Conservation (phyloP, 2,113 vertebrate species). For the Genyomyrus donnyi region DNA sequence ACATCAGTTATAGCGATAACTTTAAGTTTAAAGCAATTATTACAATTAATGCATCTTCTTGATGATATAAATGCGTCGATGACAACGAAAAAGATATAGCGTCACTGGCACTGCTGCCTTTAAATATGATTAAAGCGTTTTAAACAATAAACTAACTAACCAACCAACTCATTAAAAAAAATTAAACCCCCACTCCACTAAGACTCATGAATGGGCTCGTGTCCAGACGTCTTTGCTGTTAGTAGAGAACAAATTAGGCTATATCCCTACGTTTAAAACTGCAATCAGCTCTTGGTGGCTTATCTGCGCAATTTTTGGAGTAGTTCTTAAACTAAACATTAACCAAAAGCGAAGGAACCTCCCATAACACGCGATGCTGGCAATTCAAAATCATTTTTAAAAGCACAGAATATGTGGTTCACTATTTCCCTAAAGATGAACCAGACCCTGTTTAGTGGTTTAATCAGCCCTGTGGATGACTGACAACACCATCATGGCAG, state of each 20-base stretch:
- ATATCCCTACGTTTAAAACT: neutral
- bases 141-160: neutral
- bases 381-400: neutral
- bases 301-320: neutral
- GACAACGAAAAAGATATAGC: neutral
- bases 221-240: neutral
- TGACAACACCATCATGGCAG: neutral
- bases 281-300: neutral
- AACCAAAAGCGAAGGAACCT: neutral
- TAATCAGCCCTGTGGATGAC: neutral
- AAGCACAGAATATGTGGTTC: neutral
- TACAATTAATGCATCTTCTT: neutral
- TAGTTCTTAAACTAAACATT: neutral
- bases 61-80: neutral
- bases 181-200: neutral
- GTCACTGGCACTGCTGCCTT: neutral
- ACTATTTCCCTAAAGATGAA: neutral
- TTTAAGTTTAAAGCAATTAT: neutral
- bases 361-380: neutral
- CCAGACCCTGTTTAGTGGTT: neutral
- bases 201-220: neutral
- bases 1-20: neutral
- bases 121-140: neutral
- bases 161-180: neutral
- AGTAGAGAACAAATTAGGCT: neutral